Conservation (phyloP, 2,113 vertebrate species). For the Tenrec ecaudatus region DNA sequence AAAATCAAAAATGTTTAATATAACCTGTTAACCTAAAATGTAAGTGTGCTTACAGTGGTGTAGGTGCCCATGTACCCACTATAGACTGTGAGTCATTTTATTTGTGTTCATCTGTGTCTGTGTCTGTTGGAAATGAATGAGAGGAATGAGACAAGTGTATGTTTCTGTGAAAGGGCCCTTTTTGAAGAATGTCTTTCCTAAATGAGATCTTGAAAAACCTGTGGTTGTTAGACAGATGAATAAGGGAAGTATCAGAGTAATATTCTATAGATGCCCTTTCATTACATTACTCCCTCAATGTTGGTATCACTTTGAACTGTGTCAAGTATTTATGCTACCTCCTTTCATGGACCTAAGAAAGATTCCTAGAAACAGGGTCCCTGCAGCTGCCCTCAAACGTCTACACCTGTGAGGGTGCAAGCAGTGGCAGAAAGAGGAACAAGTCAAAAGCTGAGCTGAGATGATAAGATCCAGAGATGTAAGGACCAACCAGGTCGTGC, state of each 20-base stretch:
- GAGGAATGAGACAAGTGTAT: neutral
- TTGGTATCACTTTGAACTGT: neutral
- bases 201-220: neutral
- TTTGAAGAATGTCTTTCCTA: neutral
- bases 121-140: neutral
- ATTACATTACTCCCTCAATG: neutral
- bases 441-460: no score
- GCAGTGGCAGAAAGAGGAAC: no score
- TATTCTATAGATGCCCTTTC: neutral
- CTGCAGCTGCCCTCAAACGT: no score
- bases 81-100: neutral
- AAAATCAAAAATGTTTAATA: neutral
- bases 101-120: neutral
- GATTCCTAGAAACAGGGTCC: no score
- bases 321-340: neutral
- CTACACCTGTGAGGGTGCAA: no score
- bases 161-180: neutral
- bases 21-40: neutral
- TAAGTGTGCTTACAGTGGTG: neutral
- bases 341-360: constrained; percentile 6
- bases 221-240: neutral
- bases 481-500: no score
- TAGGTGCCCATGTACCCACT: neutral
- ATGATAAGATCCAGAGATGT: no score
- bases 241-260: neutral